Percentiles rank a stretch among this genome's conserved stretches.
Conservation (phyloP, 2,113 vertebrate genomes). For the Tenebrosternarchus preto region DNA sequence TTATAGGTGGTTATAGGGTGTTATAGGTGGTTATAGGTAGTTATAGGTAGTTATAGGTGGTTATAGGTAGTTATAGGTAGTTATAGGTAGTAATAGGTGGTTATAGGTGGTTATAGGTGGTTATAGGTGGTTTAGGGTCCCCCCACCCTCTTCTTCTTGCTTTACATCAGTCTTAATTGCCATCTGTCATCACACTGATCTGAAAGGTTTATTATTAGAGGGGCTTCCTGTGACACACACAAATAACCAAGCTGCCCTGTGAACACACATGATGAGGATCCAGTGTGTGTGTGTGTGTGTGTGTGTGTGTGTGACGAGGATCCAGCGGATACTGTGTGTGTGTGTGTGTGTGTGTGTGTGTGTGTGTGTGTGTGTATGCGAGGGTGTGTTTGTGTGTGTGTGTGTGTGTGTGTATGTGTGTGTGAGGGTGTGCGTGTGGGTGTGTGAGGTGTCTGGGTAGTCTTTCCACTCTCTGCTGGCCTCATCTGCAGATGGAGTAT, state of each 20-base stretch:
- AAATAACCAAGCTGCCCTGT: slow-evolving; percentile 47
- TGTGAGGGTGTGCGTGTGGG: slow-evolving; percentile 7
- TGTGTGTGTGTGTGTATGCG: too few relatives aligned
- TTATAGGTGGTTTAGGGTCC: too few relatives aligned
- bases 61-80: too few relatives aligned
- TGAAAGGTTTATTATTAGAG: slow-evolving; percentile 54
- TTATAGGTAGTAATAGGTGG: too few relatives aligned
- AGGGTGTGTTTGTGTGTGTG: background rate
- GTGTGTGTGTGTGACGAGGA: background rate
- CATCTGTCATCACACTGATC: slow-evolving; percentile 51
- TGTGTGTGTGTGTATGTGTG: slow-evolving; percentile 23
- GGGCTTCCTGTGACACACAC: slow-evolving; percentile 52
- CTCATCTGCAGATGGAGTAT: slow-evolving; percentile 16
- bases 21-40: too few relatives aligned
- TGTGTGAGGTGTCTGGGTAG: background rate
- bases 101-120: too few relatives aligned
- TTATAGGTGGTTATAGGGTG: too few relatives aligned
- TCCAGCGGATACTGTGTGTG: too few relatives aligned
- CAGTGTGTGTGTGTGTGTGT: slow-evolving; percentile 16
- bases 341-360: slow-evolving; percentile 24
- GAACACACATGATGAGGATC: slow-evolving; percentile 35
- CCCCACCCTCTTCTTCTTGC: slow-evolving; percentile 20
- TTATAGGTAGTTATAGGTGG: too few relatives aligned
- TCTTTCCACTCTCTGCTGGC: background rate
- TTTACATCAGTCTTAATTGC: slow-evolving; percentile 41